Evolutionary conservation across 2,113 vertebrate species (phyloP).

Genomic region (Micronycteris hirsuta): DNA sequence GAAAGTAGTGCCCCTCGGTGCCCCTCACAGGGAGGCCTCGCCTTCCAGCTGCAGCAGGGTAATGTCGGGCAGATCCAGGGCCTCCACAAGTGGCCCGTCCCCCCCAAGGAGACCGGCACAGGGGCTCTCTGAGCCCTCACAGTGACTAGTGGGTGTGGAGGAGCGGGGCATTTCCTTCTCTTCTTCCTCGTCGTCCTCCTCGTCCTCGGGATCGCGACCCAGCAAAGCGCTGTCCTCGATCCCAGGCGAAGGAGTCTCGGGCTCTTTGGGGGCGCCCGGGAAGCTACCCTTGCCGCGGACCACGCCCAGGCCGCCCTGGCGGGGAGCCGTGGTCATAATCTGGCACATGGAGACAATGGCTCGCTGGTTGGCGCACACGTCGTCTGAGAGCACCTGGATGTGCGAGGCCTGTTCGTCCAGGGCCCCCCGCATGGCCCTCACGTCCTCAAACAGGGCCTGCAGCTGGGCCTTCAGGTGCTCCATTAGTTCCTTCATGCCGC

Average conservation of each 20-base stretch:
- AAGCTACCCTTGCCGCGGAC: slow-evolving; percentile 41
- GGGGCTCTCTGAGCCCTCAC: slow-evolving; percentile 61
- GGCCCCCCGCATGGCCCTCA: slow-evolving; percentile 74
- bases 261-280: not conserved
- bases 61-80: slow-evolving; percentile 69
- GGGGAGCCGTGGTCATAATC: slow-evolving; percentile 75
- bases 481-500: slow-evolving; percentile 76
- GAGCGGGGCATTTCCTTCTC: slow-evolving; percentile 48
- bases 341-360: slow-evolving; percentile 77
- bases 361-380: slow-evolving; percentile 76
- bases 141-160: slow-evolving; percentile 63
- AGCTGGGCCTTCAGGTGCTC: slow-evolving; percentile 74
- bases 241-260: not conserved
- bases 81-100: slow-evolving; percentile 68
- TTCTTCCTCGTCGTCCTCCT: slow-evolving; percentile 39
- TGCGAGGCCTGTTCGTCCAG: slow-evolving; percentile 77
- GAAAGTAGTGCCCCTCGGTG: slow-evolving; percentile 32
- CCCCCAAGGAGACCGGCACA: slow-evolving; percentile 50
- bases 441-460: slow-evolving; percentile 76
- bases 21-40: slow-evolving; percentile 65
- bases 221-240: slow-evolving; percentile 26
- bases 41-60: slow-evolving; percentile 71
- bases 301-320: slow-evolving; percentile 67
- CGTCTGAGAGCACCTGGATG: slow-evolving; percentile 77
- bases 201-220: slow-evolving; percentile 52